phyloP scores from a whole-genome alignment of 2,113 vertebrate species.

The Mus spicilegus region DNA sequence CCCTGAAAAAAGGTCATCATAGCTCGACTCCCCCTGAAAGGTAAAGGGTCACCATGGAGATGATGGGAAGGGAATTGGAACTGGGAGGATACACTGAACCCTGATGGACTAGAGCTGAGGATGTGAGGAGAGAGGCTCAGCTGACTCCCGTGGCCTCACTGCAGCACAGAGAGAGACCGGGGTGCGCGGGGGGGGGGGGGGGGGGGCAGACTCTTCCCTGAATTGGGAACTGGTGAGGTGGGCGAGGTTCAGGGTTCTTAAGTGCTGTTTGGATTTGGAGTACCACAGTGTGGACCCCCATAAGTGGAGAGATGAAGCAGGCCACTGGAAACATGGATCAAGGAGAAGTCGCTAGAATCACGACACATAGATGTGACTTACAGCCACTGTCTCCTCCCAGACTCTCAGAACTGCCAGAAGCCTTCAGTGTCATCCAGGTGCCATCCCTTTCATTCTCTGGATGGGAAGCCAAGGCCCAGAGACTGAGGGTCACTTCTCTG shows the following conservation, averaged over 20 bases:
- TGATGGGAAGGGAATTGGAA: accelerated
- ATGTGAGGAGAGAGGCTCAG: accelerated
- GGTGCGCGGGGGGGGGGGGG: not conserved
- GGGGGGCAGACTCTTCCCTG: not conserved
- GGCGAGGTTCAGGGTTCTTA: not conserved
- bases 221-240: not conserved
- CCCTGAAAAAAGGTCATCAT: accelerated
- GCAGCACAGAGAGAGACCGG: not conserved
- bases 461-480: not conserved
- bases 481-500: not conserved
- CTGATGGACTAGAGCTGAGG: accelerated
- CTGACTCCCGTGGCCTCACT: not conserved
- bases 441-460: not conserved
- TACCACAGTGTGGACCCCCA: not conserved
- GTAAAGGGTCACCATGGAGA: not conserved
- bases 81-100: accelerated
- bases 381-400: not conserved
- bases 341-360: no score
- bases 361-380: not conserved
- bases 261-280: not conserved
- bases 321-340: accelerated
- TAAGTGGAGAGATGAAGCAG: not conserved
- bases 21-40: accelerated
- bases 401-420: not conserved
- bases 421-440: not conserved